Conservation (phyloP, 2,113 vertebrate genomes). For the Casuarius casuarius region DNA sequence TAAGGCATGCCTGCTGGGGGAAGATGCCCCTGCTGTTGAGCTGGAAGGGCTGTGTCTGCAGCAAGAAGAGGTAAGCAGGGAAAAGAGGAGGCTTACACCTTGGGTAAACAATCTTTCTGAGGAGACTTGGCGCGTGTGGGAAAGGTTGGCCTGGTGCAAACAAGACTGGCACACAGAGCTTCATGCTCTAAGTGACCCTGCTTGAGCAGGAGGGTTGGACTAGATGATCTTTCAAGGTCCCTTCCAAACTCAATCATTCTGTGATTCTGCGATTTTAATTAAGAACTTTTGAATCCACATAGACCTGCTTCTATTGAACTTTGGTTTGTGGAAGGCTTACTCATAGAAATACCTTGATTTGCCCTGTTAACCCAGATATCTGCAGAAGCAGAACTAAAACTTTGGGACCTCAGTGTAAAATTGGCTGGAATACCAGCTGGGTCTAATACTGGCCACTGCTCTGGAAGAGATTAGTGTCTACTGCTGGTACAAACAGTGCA, state of each 20-base stretch:
- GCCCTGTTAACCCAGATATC: not conserved
- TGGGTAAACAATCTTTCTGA: not conserved
- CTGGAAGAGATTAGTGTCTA: not conserved
- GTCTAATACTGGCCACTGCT: not conserved
- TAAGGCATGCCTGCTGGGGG: rapidly evolving
- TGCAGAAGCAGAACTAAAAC: not conserved
- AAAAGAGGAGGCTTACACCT: not conserved
- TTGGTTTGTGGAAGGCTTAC: not conserved
- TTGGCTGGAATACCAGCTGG: not conserved
- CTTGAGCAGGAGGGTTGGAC: not conserved
- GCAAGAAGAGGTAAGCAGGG: not conserved
- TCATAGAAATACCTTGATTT: not conserved
- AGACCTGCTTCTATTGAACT: not conserved
- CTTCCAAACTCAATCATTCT: not conserved
- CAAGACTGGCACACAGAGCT: not conserved
- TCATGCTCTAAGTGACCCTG: rapidly evolving
- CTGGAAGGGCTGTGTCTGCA: not conserved
- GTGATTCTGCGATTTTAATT: not conserved
- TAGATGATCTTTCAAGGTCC: not conserved
- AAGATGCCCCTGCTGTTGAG: not conserved
- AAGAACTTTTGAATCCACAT: not conserved
- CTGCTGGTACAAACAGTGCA: not conserved
- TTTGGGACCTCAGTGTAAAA: not conserved
- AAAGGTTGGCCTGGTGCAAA: not conserved
- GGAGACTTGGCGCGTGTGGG: rapidly evolving